Conservation (phyloP, 2,113 vertebrate species). For the Triplophysa siluroides region DNA sequence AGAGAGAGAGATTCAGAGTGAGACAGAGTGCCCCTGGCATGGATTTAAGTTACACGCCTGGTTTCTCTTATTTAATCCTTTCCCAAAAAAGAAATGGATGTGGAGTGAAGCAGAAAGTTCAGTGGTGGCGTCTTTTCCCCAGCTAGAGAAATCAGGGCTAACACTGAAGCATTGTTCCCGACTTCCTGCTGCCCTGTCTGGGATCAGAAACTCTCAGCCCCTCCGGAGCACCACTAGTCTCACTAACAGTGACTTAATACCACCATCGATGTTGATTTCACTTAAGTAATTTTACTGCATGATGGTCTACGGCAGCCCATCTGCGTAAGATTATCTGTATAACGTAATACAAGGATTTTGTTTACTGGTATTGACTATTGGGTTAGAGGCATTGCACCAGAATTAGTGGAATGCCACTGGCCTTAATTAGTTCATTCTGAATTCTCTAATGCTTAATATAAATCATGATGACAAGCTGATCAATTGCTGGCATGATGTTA, state of each 20-base stretch:
- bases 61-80: constrained; percentile 74
- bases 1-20: constrained; percentile 15
- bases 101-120: constrained; percentile 58
- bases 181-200: constrained; percentile 65
- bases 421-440: neutral
- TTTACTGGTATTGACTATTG: constrained; percentile 14
- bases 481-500: neutral
- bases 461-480: constrained; percentile 1
- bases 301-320: neutral
- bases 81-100: constrained; percentile 67
- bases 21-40: constrained; percentile 50
- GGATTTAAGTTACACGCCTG: constrained; percentile 69
- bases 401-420: neutral
- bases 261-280: constrained; percentile 33
- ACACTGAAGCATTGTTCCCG: constrained; percentile 74
- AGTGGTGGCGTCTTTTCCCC: constrained; percentile 47
- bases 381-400: constrained; percentile 11
- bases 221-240: constrained; percentile 41
- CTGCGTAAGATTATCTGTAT: constrained; percentile 10
- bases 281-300: neutral
- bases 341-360: neutral
- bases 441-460: neutral
- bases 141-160: constrained; percentile 57
- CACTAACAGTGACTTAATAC: constrained; percentile 23
- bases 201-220: constrained; percentile 64